Conservation (phyloP, 2,888 invertebrate genomes). For the Melipona bicolor region DNA sequence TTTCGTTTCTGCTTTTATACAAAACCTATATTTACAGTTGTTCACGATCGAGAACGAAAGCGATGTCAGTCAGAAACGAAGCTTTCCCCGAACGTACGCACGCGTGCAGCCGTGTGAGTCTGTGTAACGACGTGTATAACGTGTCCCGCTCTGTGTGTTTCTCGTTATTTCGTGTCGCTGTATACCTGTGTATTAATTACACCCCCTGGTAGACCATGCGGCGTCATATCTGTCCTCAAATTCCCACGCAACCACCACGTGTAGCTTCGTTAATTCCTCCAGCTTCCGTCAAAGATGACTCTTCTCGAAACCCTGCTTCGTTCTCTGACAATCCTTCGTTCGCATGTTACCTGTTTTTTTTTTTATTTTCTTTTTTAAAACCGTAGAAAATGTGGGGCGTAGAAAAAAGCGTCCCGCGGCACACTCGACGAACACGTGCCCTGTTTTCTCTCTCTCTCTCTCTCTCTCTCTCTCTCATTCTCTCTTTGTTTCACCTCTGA, state of each 20-base stretch:
- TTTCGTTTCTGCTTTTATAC: slow-evolving; percentile 12
- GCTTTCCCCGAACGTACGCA: slow-evolving; percentile 13
- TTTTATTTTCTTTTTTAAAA: slow-evolving; percentile 41
- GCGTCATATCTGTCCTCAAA: neutral
- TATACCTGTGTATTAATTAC: too few relatives aligned
- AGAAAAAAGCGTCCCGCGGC: slow-evolving; percentile 65
- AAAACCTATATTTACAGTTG: slow-evolving; percentile 23
- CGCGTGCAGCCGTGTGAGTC: slow-evolving; percentile 16
- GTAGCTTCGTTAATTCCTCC: neutral
- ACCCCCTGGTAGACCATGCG: neutral
- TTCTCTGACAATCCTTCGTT: slow-evolving; percentile 10
- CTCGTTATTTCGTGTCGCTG: neutral
- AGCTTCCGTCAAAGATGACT: neutral
- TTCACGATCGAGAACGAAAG: slow-evolving; percentile 14
- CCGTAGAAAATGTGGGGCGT: slow-evolving; percentile 71
- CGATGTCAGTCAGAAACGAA: slow-evolving; percentile 13
- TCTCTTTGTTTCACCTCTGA: slow-evolving; percentile 1
- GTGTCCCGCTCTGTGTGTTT: neutral
- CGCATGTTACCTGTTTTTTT: slow-evolving; percentile 11
- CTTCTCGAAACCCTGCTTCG: neutral
- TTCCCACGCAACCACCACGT: neutral
- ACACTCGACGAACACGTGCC: slow-evolving; percentile 55
- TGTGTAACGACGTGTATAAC: neutral
- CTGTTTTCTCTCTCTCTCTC: slow-evolving; percentile 32
- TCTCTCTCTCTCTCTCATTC: slow-evolving; percentile 15